Evolutionary conservation across 2,797 vertebrate genomes (phyloP), one percentile per base, ranked within the genome.

Genomic region (Melanotaenia parkinsoni): DNA sequence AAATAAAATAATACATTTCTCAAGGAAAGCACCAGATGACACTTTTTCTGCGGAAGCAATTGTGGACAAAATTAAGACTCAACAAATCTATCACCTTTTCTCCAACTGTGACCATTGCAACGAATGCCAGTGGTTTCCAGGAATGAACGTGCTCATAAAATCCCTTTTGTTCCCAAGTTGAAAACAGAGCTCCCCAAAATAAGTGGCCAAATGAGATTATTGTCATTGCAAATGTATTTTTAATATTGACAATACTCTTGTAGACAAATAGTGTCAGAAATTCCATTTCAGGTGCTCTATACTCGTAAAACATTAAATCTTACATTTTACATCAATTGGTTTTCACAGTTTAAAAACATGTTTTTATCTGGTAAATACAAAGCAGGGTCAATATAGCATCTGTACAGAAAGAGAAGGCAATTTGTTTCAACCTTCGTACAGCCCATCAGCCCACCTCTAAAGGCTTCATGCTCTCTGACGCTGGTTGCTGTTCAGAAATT

Each of bases 401-500:
- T 58, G 12, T 67, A 47, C 43, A 43, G 58, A 61, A 59, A 58
- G 18, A 3, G 50, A 72, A 58, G 40, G 70, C 62, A 77, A 47
- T 14, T 72, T 72, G 37, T 70, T 65, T 70, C 60, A 67, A 56
- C 63, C 53, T 73, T 53, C 60, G 24, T 65, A 79, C 40, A 73
- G 63, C 40, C 60, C 38, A 54, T 76, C 54, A 73, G 63, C 40
- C 60, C 38, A 54, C 72, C 67, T 77, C 37, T 61, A 63, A 84
- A 7, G 32, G 72, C 66, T 70, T 81, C 74, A 62, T 79, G 74
- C 63, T 81, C 65, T 64, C 71, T 79, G 69, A 70, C 62, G 73
- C 35, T 75, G 70, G 74, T 78, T 76, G 65, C 75, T 80, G 54
- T 74, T 79, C 66, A 76, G 59, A 79, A 84, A 87, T 87, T 16